phyloP scores from a whole-genome alignment of 2,113 vertebrate genomes.

The Thymallus thymallus region DNA sequence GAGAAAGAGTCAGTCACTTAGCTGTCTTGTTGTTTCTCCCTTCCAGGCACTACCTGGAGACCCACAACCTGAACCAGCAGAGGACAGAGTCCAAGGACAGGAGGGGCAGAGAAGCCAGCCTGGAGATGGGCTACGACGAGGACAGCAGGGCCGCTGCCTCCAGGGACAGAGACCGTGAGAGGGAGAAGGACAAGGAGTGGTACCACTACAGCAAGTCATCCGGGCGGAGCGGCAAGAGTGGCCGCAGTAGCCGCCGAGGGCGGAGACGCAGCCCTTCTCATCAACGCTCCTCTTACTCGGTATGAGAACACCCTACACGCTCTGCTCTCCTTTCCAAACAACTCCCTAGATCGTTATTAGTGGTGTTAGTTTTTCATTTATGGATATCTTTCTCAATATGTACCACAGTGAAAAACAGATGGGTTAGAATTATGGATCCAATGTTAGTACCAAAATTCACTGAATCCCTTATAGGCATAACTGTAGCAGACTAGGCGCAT shows the following conservation, averaged over 20 bases:
- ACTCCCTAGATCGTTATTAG: background rate
- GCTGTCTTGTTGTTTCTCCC: background rate
- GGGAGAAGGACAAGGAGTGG: constrained; percentile 74
- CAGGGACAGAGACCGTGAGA: constrained; percentile 56
- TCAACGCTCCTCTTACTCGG: constrained; percentile 84
- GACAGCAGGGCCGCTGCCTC: constrained; percentile 34
- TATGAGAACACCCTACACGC: constrained; percentile 66
- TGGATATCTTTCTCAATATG: no score
- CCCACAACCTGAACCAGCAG: constrained; percentile 65
- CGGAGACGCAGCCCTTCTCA: constrained; percentile 77
- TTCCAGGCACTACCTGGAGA: constrained; percentile 70
- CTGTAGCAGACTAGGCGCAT: no score
- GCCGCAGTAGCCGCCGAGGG: constrained; percentile 78
- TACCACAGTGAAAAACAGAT: no score
- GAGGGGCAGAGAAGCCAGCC: constrained; percentile 74
- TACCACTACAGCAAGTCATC: constrained; percentile 96
- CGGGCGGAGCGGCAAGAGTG: constrained; percentile 68
- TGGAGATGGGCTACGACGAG: constrained; percentile 76
- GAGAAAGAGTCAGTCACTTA: background rate
- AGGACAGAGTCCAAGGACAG: constrained; percentile 77
- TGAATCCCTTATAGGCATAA: no score
- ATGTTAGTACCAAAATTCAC: no score
- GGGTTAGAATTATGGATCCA: no score
- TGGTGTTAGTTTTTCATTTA: background rate
- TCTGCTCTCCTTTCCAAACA: background rate